Percentiles rank a stretch among this genome's conserved stretches.
These are phyloP conservation scores for Saccopteryx leptura DNA, from an alignment of 2,113 vertebrate genomes.

Conservation along the genomic window DNA sequence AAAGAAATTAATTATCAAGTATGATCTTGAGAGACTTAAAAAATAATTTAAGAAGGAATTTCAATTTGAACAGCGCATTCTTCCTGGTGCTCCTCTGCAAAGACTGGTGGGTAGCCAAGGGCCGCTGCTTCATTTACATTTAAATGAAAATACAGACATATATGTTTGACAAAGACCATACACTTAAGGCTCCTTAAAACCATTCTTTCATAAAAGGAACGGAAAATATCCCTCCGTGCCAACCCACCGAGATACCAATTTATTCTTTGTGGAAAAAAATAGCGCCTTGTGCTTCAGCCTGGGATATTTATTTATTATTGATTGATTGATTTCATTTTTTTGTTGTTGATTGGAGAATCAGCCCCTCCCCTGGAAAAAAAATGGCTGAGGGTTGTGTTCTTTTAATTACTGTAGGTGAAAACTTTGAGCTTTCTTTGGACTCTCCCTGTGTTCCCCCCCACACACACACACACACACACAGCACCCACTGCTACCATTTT, in stretches of 20 bases:
- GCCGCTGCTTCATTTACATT: conserved; percentile 75
- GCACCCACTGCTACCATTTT: neutral
- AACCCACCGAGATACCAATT: conserved; percentile 21
- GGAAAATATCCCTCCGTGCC: neutral
- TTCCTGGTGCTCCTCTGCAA: conserved; percentile 58
- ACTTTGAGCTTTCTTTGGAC: neutral
- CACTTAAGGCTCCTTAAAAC: conserved; percentile 62
- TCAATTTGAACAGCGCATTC: conserved; percentile 67
- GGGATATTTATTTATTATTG: neutral
- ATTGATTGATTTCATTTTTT: conserved; percentile 28
- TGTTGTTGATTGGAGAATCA: neutral
- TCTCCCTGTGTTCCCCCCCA: accelerated
- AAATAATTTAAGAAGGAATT: conserved; percentile 78
- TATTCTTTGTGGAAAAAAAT: conserved; percentile 50
- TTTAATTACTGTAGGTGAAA: neutral
- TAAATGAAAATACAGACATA: conserved; percentile 78
- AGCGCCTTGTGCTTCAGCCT: neutral
- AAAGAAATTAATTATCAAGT: conserved; percentile 79
- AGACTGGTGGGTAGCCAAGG: neutral
- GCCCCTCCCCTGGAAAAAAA: conserved; percentile 32
- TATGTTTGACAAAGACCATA: conserved; percentile 72
- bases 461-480: too few relatives aligned
- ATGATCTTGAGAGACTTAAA: conserved; percentile 69
- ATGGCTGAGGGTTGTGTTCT: neutral
- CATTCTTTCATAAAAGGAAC: conserved; percentile 64